Conservation (phyloP, 2,888 invertebrate species). For the Polylopha cassiicola region DNA sequence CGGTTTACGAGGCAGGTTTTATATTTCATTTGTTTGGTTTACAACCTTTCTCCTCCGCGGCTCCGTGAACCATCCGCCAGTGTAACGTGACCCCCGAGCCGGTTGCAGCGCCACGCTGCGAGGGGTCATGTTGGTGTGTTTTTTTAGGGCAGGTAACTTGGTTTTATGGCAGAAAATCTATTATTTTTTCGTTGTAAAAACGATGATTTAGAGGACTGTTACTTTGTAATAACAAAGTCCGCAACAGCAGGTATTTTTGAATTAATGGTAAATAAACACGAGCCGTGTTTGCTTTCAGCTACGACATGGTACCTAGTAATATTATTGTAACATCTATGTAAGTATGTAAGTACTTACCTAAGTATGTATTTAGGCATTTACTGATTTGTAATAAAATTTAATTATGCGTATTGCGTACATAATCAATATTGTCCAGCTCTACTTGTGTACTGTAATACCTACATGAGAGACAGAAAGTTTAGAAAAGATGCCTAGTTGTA, state of each 20-base stretch:
- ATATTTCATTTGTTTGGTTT: constrained; percentile 17
- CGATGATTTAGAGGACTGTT: constrained; percentile 1
- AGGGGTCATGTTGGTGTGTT: background rate
- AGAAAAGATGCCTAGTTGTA: too few species aligned
- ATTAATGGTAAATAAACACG: too few species aligned
- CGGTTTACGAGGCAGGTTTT: constrained; percentile 9
- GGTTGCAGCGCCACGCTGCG: background rate
- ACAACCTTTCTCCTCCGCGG: constrained; percentile 4
- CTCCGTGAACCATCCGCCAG: background rate
- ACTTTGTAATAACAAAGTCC: background rate
- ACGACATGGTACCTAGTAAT: too few species aligned
- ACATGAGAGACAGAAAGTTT: too few species aligned
- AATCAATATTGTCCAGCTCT: too few species aligned
- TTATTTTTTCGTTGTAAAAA: constrained; percentile 1
- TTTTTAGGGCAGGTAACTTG: background rate
- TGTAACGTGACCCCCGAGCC: background rate
- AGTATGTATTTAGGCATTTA: too few species aligned
- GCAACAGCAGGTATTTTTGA: background rate
- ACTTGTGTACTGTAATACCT: too few species aligned
- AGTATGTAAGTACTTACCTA: too few species aligned
- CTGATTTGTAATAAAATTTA: too few species aligned
- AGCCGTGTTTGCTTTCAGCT: too few species aligned
- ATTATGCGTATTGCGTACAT: too few species aligned
- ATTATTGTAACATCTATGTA: too few species aligned
- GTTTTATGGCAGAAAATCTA: constrained; percentile 9